phyloP scores from a whole-genome alignment of 2,888 invertebrate species.

The Diarsia dahlii region DNA sequence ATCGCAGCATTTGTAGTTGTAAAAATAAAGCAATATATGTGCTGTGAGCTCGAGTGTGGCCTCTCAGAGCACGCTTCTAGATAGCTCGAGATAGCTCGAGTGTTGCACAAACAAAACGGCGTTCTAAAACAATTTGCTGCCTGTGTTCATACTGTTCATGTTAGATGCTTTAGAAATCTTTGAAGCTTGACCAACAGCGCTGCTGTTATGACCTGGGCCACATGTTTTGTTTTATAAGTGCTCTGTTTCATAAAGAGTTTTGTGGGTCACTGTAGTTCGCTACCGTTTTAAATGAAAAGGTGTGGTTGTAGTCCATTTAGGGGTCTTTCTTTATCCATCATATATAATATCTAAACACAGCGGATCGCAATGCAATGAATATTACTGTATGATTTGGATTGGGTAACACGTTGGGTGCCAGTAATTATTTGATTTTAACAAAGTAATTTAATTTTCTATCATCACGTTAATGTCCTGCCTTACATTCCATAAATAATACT shows the following conservation, averaged over 20 bases:
- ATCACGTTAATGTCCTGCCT: background rate
- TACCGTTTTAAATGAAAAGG: background rate
- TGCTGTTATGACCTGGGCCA: constrained; percentile 23
- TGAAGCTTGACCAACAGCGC: constrained; percentile 53
- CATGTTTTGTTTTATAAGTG: background rate
- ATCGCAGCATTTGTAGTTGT: constrained; percentile 38
- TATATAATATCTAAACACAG: background rate
- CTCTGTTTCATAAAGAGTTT: constrained; percentile 11
- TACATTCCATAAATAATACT: background rate
- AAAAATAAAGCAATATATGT: constrained; percentile 63
- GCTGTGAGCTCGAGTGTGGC: constrained; percentile 56
- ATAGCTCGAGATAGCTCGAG: constrained; percentile 69
- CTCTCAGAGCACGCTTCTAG: constrained; percentile 68
- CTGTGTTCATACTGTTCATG: constrained; percentile 61
- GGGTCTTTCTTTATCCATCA: no score
- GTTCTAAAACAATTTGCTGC: constrained; percentile 73
- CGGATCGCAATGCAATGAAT: background rate
- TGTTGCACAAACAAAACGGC: constrained; percentile 71
- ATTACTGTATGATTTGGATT: background rate
- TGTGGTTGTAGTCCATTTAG: background rate
- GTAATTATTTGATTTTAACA: background rate
- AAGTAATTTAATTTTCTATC: no score
- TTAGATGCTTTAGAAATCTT: constrained; percentile 59
- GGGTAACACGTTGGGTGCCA: constrained; percentile 8
- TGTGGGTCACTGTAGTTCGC: background rate